phyloP scores from a whole-genome alignment of 2,888 invertebrate species.

The Melieria crassipennis region DNA sequence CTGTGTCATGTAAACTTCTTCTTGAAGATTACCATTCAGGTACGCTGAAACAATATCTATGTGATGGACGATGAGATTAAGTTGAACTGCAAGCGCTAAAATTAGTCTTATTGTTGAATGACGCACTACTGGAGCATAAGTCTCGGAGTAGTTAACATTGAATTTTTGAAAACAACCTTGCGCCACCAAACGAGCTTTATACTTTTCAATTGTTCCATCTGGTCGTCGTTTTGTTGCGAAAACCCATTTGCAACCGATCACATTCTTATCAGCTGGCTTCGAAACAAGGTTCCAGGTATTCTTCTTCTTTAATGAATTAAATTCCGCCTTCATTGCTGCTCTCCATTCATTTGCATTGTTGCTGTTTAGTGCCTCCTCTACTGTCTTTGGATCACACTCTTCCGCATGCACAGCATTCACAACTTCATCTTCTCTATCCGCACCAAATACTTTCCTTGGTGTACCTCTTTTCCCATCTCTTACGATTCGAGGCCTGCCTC shows the following conservation, averaged over 20 bases:
- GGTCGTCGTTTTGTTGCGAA: conserved; percentile 25
- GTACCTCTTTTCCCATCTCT: conserved; percentile 2
- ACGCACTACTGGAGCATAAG: conserved; percentile 41
- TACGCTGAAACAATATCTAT: conserved; percentile 24
- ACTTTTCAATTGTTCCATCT: conserved; percentile 32
- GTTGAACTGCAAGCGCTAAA: conserved; percentile 18
- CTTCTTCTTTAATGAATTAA: conserved; percentile 41
- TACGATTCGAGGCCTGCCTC: conserved; percentile 3
- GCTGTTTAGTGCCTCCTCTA: conserved; percentile 3
- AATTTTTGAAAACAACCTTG: conserved; percentile 40
- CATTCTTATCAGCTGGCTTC: background rate
- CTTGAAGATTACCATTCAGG: conserved; percentile 17
- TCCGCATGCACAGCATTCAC: background rate
- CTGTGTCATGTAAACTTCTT: conserved; percentile 24
- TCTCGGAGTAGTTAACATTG: conserved; percentile 39
- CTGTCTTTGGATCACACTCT: background rate
- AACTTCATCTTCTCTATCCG: background rate
- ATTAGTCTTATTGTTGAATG: conserved; percentile 29
- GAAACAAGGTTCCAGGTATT: conserved; percentile 1
- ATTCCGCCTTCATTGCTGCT: conserved; percentile 32
- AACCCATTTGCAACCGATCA: conserved; percentile 25
- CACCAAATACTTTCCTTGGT: background rate
- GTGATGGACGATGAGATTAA: conserved; percentile 26
- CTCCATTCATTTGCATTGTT: background rate
- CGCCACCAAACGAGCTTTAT: conserved; percentile 36